Conservation (phyloP, 1,140 invertebrate genomes). For the Sogatella furcifera region DNA sequence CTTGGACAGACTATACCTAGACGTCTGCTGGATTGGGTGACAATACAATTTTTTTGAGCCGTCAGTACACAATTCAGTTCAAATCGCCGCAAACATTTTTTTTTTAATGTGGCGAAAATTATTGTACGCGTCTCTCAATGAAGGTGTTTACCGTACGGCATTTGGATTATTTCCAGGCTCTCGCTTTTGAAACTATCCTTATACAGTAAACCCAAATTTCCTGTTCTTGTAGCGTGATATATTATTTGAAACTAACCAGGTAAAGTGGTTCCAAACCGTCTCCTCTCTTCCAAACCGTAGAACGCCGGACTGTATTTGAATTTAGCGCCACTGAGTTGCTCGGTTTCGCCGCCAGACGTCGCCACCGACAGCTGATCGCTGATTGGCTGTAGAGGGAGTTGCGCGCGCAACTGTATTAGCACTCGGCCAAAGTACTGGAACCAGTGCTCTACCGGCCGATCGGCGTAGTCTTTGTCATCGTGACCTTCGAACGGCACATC, state of each 20-base stretch:
- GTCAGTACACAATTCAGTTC: too few relatives aligned
- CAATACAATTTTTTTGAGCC: too few relatives aligned
- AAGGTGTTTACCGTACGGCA: too few relatives aligned
- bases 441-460: slow-evolving; percentile 45
- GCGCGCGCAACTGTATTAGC: slow-evolving; percentile 48
- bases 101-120: too few relatives aligned
- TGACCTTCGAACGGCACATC: slow-evolving; percentile 26
- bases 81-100: too few relatives aligned
- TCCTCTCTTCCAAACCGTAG: slow-evolving; percentile 31
- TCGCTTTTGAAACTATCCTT: too few relatives aligned
- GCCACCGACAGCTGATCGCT: background rate
- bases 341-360: slow-evolving; percentile 33
- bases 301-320: slow-evolving; percentile 45
- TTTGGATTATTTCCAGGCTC: too few relatives aligned
- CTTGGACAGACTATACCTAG: too few relatives aligned
- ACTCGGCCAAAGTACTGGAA: slow-evolving; percentile 57
- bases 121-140: too few relatives aligned
- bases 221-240: too few relatives aligned
- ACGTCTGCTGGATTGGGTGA: too few relatives aligned
- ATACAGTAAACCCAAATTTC: too few relatives aligned
- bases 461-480: slow-evolving; percentile 31
- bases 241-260: slow-evolving; percentile 44
- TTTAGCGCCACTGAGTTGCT: slow-evolving; percentile 33
- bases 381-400: slow-evolving; percentile 49
- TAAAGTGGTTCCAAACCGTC: slow-evolving; percentile 54